A percentile compares a stretch with the other conserved stretches of the same genome.
These are phyloP conservation scores for Lanistes nyassanus DNA, from an alignment of 1,140 invertebrate species.

Conservation along the genomic window DNA sequence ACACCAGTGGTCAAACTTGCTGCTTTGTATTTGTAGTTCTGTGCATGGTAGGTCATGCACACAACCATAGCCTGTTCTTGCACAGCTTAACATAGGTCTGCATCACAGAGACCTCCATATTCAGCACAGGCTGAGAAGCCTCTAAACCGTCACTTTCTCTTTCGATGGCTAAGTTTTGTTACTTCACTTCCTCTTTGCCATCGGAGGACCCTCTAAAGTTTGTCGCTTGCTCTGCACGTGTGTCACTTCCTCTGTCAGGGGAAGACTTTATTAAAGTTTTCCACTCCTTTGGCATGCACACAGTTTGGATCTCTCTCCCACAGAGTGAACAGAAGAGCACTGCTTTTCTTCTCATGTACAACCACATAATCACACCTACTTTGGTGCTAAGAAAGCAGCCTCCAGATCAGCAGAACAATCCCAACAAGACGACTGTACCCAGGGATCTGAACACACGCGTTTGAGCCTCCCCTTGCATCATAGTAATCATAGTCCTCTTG, in stretches of 20 bases:
- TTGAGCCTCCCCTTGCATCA: neutral
- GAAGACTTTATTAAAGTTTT: too few species aligned
- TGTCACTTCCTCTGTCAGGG: too few species aligned
- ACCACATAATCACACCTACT: neutral
- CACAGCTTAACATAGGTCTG: too few species aligned
- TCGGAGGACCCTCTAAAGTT: too few species aligned
- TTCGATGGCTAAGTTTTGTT: too few species aligned
- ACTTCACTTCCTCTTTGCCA: too few species aligned
- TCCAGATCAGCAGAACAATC: neutral
- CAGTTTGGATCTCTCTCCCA: too few species aligned
- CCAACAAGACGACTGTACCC: neutral
- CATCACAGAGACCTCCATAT: too few species aligned
- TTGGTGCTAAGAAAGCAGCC: neutral
- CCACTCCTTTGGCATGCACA: too few species aligned
- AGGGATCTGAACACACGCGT: neutral
- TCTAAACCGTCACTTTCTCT: too few species aligned
- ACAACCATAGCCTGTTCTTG: neutral
- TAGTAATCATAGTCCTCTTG: constrained; percentile 11
- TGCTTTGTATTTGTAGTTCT: neutral
- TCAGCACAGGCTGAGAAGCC: too few species aligned
- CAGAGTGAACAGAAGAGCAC: neutral
- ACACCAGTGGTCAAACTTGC: neutral
- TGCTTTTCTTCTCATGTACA: neutral
- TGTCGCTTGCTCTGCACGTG: too few species aligned
- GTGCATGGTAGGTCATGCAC: neutral